phyloP scores from a whole-genome alignment of 2,888 invertebrate species.

The Notodonta ziczac region DNA sequence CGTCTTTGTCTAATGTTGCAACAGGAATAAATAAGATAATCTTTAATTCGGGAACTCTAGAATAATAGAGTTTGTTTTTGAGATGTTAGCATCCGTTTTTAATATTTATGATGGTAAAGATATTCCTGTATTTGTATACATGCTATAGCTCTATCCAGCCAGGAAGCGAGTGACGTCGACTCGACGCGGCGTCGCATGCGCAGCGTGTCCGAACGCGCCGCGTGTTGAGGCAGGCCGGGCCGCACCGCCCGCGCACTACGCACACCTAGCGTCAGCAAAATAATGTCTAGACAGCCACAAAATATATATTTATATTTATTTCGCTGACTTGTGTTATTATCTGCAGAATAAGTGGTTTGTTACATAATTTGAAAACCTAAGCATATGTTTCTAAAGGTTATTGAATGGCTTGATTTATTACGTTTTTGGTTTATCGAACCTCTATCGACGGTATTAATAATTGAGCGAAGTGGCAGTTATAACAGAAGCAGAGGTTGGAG shows the following conservation, averaged over 20 bases:
- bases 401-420: background rate
- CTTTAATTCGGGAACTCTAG: no score
- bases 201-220: conserved; percentile 60
- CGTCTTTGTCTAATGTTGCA: no score
- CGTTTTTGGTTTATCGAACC: no score
- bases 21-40: no score
- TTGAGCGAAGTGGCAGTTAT: no score
- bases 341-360: background rate
- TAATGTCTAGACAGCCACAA: conserved; percentile 6
- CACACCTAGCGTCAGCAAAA: conserved; percentile 58
- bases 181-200: conserved; percentile 52
- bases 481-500: no score
- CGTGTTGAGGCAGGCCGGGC: conserved; percentile 80
- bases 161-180: conserved; percentile 47
- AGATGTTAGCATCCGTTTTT: no score
- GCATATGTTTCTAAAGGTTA: background rate
- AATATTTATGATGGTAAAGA: background rate
- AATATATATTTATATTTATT: background rate
- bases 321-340: background rate
- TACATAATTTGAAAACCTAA: background rate
- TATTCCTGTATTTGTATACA: conserved; percentile 8
- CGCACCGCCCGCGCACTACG: conserved; percentile 48
- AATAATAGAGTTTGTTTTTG: no score
- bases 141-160: conserved; percentile 41
- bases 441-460: no score